phyloP scores from a whole-genome alignment of 2,113 vertebrate genomes.

The Pseudonaja textilis region DNA sequence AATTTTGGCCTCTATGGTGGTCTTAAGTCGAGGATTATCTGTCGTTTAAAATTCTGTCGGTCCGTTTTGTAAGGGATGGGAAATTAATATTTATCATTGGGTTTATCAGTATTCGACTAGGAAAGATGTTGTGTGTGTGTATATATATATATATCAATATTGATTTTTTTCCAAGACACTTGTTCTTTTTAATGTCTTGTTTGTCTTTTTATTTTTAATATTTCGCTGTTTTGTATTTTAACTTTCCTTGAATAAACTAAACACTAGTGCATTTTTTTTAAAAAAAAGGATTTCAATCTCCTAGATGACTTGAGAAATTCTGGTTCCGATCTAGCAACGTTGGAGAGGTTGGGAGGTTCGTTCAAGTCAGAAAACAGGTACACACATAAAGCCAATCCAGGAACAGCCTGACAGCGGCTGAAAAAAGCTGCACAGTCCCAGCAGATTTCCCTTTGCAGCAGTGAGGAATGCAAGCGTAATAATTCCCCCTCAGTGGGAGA shows the following conservation, averaged over 20 bases:
- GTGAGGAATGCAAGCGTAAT: not conserved
- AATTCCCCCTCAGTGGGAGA: not conserved
- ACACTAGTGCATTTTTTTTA: not conserved
- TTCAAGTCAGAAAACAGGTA: not conserved
- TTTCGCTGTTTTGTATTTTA: not conserved
- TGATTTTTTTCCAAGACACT: not conserved
- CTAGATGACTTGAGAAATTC: not conserved
- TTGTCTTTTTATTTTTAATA: not conserved
- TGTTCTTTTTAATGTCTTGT: not conserved
- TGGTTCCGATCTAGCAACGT: not conserved
- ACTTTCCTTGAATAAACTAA: not conserved
- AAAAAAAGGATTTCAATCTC: not conserved
- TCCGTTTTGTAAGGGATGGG: not conserved
- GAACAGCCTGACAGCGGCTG: not conserved
- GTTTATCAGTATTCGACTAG: not conserved
- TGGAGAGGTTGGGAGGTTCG: not conserved
- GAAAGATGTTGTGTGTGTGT: not conserved
- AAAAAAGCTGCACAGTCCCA: not conserved
- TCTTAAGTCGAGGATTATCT: not conserved
- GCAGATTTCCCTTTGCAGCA: too few species aligned
- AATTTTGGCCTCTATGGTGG: not conserved
- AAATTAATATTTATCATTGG: not conserved
- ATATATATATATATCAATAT: not conserved
- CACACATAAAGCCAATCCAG: not conserved
- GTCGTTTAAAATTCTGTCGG: not conserved